Conservation (phyloP, 2,888 invertebrate species). For the Spisula solida region DNA sequence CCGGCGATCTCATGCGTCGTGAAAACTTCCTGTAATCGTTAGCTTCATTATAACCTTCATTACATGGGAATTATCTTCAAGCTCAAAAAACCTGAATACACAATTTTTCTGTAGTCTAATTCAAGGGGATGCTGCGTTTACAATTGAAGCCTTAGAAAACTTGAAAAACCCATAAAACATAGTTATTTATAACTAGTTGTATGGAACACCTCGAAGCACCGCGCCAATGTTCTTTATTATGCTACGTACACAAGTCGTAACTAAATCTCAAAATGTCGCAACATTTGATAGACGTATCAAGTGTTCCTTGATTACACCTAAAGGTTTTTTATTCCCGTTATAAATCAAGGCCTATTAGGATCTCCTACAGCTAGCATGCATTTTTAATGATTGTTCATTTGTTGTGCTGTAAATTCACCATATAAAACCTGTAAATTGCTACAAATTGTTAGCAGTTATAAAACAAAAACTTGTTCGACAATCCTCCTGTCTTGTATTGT, state of each 20-base stretch:
- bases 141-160: not conserved
- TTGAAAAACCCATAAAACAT: not conserved
- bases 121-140: constrained; percentile 3
- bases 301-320: constrained; percentile 33
- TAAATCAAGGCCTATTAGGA: constrained; percentile 70
- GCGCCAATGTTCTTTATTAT: constrained; percentile 13
- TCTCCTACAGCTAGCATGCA: constrained; percentile 64
- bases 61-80: not conserved
- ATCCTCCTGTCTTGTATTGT: constrained; percentile 35
- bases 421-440: constrained; percentile 66
- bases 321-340: constrained; percentile 33
- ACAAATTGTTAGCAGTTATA: constrained; percentile 39
- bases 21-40: constrained; percentile 8
- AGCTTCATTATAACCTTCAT: not conserved
- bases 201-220: not conserved
- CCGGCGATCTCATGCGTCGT: not conserved
- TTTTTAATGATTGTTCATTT: constrained; percentile 71
- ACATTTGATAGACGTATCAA: constrained; percentile 44
- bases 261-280: constrained; percentile 39
- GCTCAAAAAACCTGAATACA: not conserved
- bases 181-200: constrained; percentile 16
- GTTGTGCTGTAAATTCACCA: constrained; percentile 61
- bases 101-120: not conserved
- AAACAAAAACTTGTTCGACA: constrained; percentile 54
- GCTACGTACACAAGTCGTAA: constrained; percentile 8